A percentile compares a stretch with the other conserved stretches of the same genome.
These are phyloP conservation scores for Sturnira hondurensis DNA, from an alignment of 2,113 vertebrate genomes.

Conservation along the genomic window DNA sequence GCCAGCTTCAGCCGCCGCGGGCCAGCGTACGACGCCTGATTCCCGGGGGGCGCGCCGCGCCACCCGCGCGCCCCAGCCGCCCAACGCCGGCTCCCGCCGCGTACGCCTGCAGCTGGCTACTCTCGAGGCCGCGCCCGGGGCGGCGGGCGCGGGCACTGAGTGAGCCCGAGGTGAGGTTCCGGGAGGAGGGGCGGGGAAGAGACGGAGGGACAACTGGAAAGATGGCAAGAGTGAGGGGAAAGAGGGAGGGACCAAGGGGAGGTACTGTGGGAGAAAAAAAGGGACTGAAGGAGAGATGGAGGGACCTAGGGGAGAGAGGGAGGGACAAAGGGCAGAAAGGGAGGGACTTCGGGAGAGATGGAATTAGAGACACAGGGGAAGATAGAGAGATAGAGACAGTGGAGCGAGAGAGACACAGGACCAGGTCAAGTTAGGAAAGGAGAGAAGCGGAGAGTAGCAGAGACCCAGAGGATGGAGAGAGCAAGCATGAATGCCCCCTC, in stretches of 20 bases:
- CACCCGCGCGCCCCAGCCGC: background rate
- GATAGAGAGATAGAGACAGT: no score
- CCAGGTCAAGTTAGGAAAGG: no score
- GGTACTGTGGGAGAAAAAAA: background rate
- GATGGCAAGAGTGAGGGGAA: background rate
- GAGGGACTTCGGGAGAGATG: background rate
- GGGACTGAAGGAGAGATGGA: background rate
- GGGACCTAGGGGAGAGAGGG: no score
- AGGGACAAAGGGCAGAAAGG: background rate
- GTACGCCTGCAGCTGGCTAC: constrained; percentile 55
- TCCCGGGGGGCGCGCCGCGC: background rate
- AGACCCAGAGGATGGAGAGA: background rate
- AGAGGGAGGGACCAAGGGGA: background rate
- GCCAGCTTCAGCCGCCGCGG: background rate
- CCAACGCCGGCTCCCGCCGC: constrained; percentile 46
- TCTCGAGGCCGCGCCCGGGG: constrained; percentile 41
- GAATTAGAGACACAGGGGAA: background rate
- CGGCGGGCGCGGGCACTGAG: background rate
- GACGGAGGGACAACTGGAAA: no score
- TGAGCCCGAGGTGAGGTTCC: constrained; percentile 58
- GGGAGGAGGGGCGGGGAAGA: background rate
- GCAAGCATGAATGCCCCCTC: no score
- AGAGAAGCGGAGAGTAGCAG: background rate
- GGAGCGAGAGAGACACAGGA: background rate
- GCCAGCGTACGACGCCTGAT: background rate